Evolutionary conservation across 1,140 invertebrate genomes (phyloP).

Genomic region (Leptestheria dahalacensis): DNA sequence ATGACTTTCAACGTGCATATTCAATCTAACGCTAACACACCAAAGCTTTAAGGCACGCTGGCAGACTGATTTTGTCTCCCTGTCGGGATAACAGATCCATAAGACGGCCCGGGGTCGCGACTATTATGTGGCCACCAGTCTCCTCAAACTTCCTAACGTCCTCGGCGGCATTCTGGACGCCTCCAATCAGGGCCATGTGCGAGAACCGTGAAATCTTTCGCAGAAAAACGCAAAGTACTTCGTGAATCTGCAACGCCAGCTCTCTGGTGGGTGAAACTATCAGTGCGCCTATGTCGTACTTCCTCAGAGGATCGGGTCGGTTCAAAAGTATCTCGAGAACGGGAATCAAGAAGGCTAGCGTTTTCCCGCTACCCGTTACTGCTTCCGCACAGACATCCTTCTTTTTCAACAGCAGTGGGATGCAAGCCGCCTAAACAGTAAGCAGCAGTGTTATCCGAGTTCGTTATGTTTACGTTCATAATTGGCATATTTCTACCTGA

Average conservation of each 20-base stretch:
- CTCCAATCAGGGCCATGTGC: slow-evolving; percentile 58
- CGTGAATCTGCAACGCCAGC: slow-evolving; percentile 71
- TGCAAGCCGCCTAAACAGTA: slow-evolving; percentile 56
- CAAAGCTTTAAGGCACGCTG: slow-evolving; percentile 49
- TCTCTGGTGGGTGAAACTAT: slow-evolving; percentile 89
- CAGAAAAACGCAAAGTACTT: slow-evolving; percentile 51
- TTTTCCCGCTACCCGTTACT: slow-evolving; percentile 93
- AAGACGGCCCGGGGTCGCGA: slow-evolving; percentile 84
- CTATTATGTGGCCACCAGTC: slow-evolving; percentile 67
- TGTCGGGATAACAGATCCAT: slow-evolving; percentile 59
- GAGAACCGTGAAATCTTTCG: slow-evolving; percentile 28
- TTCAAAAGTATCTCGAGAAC: slow-evolving; percentile 65
- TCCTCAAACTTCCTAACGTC: slow-evolving; percentile 52
- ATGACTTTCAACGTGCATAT: no score
- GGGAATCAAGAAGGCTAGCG: slow-evolving; percentile 83
- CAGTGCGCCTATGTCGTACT: slow-evolving; percentile 43
- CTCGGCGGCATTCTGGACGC: slow-evolving; percentile 47
- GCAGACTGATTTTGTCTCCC: slow-evolving; percentile 45
- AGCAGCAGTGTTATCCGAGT: slow-evolving; percentile 4
- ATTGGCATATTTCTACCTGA: slow-evolving; percentile 32
- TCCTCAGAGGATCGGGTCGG: slow-evolving; percentile 13
- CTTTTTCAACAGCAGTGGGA: slow-evolving; percentile 72
- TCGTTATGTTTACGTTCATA: background rate
- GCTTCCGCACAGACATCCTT: slow-evolving; percentile 96
- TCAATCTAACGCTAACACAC: slow-evolving; percentile 30